These are phyloP conservation scores for Eufriesea mexicana DNA, from an alignment of 1,140 invertebrate genomes.

Conservation along the genomic window DNA sequence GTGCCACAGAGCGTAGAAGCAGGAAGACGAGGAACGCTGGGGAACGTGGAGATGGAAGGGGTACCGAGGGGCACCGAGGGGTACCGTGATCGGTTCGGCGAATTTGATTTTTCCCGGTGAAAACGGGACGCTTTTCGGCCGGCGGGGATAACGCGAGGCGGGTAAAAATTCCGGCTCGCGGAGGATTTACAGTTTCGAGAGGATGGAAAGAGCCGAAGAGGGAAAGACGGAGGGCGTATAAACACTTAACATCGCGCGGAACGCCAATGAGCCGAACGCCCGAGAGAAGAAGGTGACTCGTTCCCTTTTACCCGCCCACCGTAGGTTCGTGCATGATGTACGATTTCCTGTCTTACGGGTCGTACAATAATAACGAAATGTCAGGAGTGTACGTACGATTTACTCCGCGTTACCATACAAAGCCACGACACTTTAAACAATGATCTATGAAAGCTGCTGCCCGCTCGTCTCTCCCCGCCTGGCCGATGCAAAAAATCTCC, in stretches of 20 bases:
- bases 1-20: too few species aligned
- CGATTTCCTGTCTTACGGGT: conserved; percentile 69
- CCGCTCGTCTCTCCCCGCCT: neutral
- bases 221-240: conserved; percentile 47
- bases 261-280: conserved; percentile 57
- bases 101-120: too few species aligned
- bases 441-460: conserved; percentile 54
- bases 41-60: too few species aligned
- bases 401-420: conserved; percentile 66
- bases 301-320: conserved; percentile 70
- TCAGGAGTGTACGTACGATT: conserved; percentile 67
- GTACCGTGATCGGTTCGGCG: too few species aligned
- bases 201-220: neutral
- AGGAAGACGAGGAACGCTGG: too few species aligned
- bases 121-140: neutral
- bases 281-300: conserved; percentile 63
- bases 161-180: neutral
- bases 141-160: neutral
- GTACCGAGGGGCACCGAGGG: too few species aligned
- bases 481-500: too few species aligned
- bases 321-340: conserved; percentile 67
- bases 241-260: conserved; percentile 47
- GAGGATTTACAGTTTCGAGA: conserved; percentile 1
- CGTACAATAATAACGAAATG: conserved; percentile 69
- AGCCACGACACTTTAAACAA: conserved; percentile 63